A percentile compares a stretch with the other conserved stretches of the same genome.
phyloP scores from a whole-genome alignment of 1,140 invertebrate genomes.

The Ridgeia piscesae region DNA sequence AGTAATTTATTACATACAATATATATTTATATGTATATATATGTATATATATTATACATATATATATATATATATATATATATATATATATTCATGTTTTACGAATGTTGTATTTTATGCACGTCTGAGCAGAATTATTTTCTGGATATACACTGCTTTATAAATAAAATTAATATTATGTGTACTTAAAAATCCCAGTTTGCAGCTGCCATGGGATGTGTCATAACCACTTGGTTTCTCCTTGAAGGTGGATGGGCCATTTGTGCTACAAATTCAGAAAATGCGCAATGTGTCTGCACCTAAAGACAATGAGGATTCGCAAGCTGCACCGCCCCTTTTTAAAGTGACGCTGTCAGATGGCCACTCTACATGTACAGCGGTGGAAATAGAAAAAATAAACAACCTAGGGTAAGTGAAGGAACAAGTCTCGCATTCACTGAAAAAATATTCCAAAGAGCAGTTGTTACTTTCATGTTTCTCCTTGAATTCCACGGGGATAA shows the following conservation, averaged over 20 bases:
- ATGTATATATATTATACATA: too few species aligned
- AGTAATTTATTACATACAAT: too few species aligned
- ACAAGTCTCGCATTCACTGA: neutral
- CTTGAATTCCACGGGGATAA: too few species aligned
- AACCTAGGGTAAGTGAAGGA: conserved; percentile 62
- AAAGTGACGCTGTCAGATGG: conserved; percentile 84
- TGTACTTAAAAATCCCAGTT: neutral
- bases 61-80: too few species aligned
- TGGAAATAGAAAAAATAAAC: conserved; percentile 65
- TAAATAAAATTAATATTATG: too few species aligned
- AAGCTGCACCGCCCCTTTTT: conserved; percentile 76
- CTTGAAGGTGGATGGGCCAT: conserved; percentile 66
- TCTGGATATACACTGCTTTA: too few species aligned
- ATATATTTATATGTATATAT: too few species aligned
- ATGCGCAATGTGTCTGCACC: conserved; percentile 83
- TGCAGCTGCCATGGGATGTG: neutral
- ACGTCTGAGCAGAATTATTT: too few species aligned
- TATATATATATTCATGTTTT: too few species aligned
- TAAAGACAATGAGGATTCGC: conserved; percentile 85
- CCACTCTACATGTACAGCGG: conserved; percentile 72
- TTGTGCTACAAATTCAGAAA: conserved; percentile 85
- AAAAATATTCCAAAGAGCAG: neutral
- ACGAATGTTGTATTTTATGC: too few species aligned
- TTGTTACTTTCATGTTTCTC: too few species aligned
- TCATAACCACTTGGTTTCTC: conserved; percentile 11